Percentiles rank a stretch among this genome's conserved stretches.
phyloP scores from a whole-genome alignment of 2,888 invertebrate species.

The Malacosoma neustria region DNA sequence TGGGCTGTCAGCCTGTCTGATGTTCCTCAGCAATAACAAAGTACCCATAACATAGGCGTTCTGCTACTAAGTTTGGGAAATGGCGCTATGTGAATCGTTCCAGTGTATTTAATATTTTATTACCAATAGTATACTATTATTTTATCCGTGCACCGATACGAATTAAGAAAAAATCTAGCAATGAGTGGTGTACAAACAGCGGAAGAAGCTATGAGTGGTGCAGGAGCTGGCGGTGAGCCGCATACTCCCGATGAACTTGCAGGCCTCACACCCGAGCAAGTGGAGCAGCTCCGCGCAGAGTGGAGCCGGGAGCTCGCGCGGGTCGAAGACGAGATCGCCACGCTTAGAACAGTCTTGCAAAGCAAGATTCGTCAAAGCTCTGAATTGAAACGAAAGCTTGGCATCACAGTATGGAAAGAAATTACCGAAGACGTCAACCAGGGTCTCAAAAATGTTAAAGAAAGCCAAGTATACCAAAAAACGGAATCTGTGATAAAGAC shows the following conservation, averaged over 20 bases:
- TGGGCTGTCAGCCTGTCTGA: too few species aligned
- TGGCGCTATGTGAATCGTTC: too few species aligned
- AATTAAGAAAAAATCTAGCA: too few species aligned
- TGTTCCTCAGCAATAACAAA: too few species aligned
- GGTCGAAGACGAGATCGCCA: slow-evolving; percentile 97
- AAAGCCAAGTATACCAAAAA: slow-evolving; percentile 97
- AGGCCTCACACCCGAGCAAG: slow-evolving; percentile 85
- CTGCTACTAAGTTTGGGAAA: too few species aligned
- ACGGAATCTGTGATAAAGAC: slow-evolving; percentile 93
- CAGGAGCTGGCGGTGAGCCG: slow-evolving; percentile 58
- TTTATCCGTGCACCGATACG: too few species aligned
- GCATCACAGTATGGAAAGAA: slow-evolving; percentile 98
- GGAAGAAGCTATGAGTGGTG: slow-evolving; percentile 61
- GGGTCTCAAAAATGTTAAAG: slow-evolving; percentile 94
- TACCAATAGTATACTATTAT: too few species aligned
- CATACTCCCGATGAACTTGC: slow-evolving; percentile 78
- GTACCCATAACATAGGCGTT: too few species aligned
- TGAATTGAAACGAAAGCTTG: slow-evolving; percentile 95
- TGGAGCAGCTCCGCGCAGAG: slow-evolving; percentile 85
- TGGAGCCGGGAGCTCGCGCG: slow-evolving; percentile 84
- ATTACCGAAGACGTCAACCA: slow-evolving; percentile 96
- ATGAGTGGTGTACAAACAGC: slow-evolving; percentile 57
- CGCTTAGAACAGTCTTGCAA: slow-evolving; percentile 93
- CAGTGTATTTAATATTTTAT: too few species aligned
- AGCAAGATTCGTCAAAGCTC: slow-evolving; percentile 83